These are phyloP conservation scores for Microtus montanus DNA, from an alignment of 2,113 vertebrate species.

Conservation along the genomic window DNA sequence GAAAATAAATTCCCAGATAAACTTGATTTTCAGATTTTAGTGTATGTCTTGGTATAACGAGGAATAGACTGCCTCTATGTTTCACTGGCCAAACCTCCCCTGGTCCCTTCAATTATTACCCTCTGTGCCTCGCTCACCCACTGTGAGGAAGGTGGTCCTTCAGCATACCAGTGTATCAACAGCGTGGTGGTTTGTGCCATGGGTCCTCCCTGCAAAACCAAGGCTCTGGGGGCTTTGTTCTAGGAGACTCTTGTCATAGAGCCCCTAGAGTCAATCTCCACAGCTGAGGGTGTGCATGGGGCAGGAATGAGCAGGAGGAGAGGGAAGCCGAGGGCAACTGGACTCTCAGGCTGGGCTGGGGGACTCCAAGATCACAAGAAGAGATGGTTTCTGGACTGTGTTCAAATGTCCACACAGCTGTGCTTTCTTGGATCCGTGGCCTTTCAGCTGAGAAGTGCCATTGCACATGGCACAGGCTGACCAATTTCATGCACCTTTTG, in stretches of 20 bases:
- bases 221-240: not conserved
- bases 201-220: not conserved
- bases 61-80: not conserved
- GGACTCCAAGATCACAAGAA: not conserved
- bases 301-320: too few relatives aligned
- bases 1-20: not conserved
- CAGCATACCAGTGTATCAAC: not conserved
- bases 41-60: not conserved
- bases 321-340: not conserved
- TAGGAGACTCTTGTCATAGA: not conserved
- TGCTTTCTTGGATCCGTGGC: not conserved
- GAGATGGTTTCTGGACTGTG: not conserved
- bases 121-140: not conserved
- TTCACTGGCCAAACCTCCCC: not conserved
- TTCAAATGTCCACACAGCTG: not conserved
- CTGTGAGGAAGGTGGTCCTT: not conserved
- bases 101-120: not conserved
- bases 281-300: not conserved
- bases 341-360: not conserved
- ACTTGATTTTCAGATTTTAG: conserved; percentile 9
- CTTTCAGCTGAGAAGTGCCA: not conserved
- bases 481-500: not conserved
- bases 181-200: not conserved
- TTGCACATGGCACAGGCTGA: not conserved
- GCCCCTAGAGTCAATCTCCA: not conserved